Evolutionary conservation across 2,797 vertebrate species (phyloP), one percentile per base, ranked within the genome.

Genomic region (Molothrus ater): DNA sequence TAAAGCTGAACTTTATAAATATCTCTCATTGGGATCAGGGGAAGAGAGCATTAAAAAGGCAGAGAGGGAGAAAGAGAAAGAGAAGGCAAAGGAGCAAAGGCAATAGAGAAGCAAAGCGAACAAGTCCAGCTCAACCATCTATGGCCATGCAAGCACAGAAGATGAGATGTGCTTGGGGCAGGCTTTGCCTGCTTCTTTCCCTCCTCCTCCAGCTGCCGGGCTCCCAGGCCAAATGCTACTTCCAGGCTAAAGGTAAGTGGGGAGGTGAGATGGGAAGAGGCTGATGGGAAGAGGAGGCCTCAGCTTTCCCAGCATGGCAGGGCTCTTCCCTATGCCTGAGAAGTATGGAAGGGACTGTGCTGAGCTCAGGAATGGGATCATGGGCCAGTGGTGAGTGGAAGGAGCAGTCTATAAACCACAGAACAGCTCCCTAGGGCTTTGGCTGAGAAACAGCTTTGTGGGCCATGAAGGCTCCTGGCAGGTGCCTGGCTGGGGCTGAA

Each of bases 1-100:
- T 98, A 97, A 96, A 94, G 90, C 95, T 95, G 75, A 96, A 98
- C 97, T 98, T 98, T 98, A 98, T 97, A 98, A 98, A 98, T 97
- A 97, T 96, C 95, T 92, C 96, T 97, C 97, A 71, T 96, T 88
- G 92, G 97, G 97, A 98, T 97, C 87, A 95, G 96, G 85, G 78
- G 94, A 97, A 97, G 92, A 95, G 82, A 95, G 82, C 61, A 81
- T 87, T 96, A 95, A 93, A 82, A 97, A 96, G 90, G 95, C 95
- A 80, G 89, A 96, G 93, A 97, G 97, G 98, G 98, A 98, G 98
- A 98, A 93, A 68, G 98, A 98, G 95, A 95, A 92, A 69, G 57
- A 84, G 74, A 90, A 71, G 28, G 95, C 95, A 95, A 92, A 89
- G 95, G 81, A 97, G 97, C 97, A 98, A 98, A 98, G 98, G 92